Evolutionary conservation across 2,113 vertebrate genomes (phyloP), one percentile per base, ranked within the genome.

Genomic region (Athene cunicularia): DNA sequence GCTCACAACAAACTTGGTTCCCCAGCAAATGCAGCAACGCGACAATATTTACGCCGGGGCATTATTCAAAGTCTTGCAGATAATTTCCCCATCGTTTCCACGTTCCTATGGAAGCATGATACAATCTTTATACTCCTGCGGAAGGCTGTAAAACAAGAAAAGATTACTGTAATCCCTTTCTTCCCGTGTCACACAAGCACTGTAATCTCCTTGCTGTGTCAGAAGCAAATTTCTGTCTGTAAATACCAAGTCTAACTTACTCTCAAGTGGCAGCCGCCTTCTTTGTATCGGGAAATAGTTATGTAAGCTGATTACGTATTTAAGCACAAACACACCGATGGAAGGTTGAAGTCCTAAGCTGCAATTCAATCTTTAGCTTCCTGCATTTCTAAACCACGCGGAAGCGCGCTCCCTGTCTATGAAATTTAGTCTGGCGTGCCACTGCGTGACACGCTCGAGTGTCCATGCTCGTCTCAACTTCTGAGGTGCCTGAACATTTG

Each of bases 141-240:
- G 33, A 80, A 88, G 77, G n/a, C 79, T 77, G 59, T 82, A 95
- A 89, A 95, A 73, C 81, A 95, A 95, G 86, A 55, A 77, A 91
- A 96, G 68, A 97, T 92, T 87, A 93, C 53, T 39, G 43, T 85
- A 97, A 97, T 95, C 84, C 76, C 92, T 86, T 95, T 93, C 62
- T 88, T 95, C 84, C 72, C 35, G 3, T 71, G 84, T 80, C 86
- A 94, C 56, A 88, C 67, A 53, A 91, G 73, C 62, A 53, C n/a
- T 71, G 20, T 82, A 94, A 97, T 96, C 81, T 96, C 86, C 67
- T 88, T 55, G 37, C 86, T 80, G 47, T 52, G 79, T 90, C 94
- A 86, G 80, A 86, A 89, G 58, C 18, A 82, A 94, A 97, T 82
- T 85, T 81, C 66, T 90, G 43, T 62, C 66, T 71, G 43, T 81